Evolutionary conservation across 1,140 invertebrate genomes (phyloP).

Genomic region (Zaprionus inermis): DNA sequence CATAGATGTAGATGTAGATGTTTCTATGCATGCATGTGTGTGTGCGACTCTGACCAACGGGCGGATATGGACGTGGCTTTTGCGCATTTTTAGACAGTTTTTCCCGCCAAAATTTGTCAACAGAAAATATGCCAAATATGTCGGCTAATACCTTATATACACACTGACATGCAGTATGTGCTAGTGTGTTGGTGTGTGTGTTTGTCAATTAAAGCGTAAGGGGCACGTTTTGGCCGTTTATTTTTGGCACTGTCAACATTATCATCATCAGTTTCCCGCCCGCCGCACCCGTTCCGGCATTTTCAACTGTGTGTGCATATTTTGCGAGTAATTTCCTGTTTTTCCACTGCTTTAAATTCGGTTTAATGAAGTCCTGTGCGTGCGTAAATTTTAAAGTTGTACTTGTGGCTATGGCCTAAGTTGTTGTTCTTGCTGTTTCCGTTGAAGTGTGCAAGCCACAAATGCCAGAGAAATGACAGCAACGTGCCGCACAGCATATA

Average conservation of each 20-base stretch:
- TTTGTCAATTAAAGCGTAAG: conserved; percentile 58
- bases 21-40: neutral
- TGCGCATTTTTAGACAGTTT: conserved; percentile 40
- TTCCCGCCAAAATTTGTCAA: conserved; percentile 54
- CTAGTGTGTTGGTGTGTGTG: neutral
- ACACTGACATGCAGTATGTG: neutral
- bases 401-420: neutral
- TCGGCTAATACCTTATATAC: conserved; percentile 49
- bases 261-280: conserved; percentile 2
- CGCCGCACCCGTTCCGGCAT: neutral
- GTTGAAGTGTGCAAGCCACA: conserved; percentile 1
- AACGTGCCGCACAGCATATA: conserved; percentile 9
- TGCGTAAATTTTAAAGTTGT: conserved; percentile 45
- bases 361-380: conserved; percentile 58
- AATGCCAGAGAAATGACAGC: conserved; percentile 10
- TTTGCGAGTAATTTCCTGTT: conserved; percentile 58
- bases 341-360: conserved; percentile 56
- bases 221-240: conserved; percentile 65
- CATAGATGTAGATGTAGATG: conserved; percentile 20
- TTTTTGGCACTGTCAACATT: conserved; percentile 45
- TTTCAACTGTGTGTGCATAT: conserved; percentile 50
- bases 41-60: neutral
- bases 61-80: conserved; percentile 29
- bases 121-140: conserved; percentile 50
- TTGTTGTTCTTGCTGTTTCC: neutral